These are phyloP conservation scores for Omphaloscelis lunosa DNA, from an alignment of 2,888 invertebrate genomes.

Conservation along the genomic window DNA sequence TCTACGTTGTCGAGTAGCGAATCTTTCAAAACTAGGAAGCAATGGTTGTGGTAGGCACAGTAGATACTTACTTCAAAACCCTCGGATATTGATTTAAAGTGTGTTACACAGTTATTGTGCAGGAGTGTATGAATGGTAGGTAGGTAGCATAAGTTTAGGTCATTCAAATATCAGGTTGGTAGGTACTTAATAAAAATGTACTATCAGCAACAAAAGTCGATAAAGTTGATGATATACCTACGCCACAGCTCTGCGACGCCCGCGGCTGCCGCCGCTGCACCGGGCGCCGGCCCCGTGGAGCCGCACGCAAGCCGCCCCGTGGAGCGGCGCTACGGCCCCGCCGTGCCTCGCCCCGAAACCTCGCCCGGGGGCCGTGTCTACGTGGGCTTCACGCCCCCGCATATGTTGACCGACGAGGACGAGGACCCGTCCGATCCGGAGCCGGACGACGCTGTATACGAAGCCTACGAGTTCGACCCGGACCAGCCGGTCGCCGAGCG, in stretches of 20 bases:
- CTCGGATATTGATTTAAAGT: background rate
- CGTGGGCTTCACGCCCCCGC: slow-evolving; percentile 16
- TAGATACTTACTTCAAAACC: background rate
- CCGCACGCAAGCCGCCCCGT: background rate
- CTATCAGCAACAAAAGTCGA: background rate
- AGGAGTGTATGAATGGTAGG: background rate
- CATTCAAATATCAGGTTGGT: background rate
- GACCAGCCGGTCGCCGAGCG: slow-evolving; percentile 27
- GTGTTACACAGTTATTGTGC: background rate
- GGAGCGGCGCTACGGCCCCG: slow-evolving; percentile 6
- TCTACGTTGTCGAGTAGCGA: too few relatives aligned
- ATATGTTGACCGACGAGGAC: slow-evolving; percentile 9
- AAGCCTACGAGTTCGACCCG: slow-evolving; percentile 5
- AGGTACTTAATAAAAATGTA: too few relatives aligned
- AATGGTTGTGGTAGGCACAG: background rate
- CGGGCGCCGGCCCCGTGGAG: background rate
- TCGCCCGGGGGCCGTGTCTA: slow-evolving; percentile 16
- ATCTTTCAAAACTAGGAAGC: background rate
- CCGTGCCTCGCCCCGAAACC: background rate
- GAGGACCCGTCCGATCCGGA: slow-evolving; percentile 7
- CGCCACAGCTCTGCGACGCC: slow-evolving; percentile 3
- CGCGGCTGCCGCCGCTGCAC: background rate
- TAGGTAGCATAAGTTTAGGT: background rate
- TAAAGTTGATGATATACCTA: slow-evolving; percentile 4
- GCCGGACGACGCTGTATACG: slow-evolving; percentile 4